Percentiles rank a stretch among this genome's conserved stretches.
Evolutionary conservation across 1,140 invertebrate genomes (phyloP).

Genomic region (Asbolus verrucosus): DNA sequence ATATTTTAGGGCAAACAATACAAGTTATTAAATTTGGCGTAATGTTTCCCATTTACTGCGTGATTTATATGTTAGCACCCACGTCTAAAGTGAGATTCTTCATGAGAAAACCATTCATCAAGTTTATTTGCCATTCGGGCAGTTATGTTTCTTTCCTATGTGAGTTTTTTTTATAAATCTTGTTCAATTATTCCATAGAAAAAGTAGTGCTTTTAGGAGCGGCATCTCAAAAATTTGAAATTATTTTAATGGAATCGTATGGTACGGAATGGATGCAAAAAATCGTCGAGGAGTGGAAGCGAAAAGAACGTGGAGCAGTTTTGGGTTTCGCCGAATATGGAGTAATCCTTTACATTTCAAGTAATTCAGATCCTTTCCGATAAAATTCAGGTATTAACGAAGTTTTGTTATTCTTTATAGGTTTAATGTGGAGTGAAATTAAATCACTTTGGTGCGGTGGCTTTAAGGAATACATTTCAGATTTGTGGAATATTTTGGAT

Average conservation of each 20-base stretch:
- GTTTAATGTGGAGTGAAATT: slow-evolving; percentile 92
- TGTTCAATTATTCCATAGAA: no score
- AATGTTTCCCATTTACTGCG: slow-evolving; percentile 88
- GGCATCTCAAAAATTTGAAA: slow-evolving; percentile 87
- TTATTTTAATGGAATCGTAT: slow-evolving; percentile 78
- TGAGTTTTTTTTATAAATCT: slow-evolving; percentile 72
- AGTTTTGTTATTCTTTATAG: slow-evolving; percentile 65
- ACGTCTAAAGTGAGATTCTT: slow-evolving; percentile 80
- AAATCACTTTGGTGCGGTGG: slow-evolving; percentile 89
- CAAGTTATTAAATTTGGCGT: slow-evolving; percentile 81
- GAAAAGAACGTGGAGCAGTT: slow-evolving; percentile 80
- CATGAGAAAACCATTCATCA: slow-evolving; percentile 93
- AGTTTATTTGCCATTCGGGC: slow-evolving; percentile 92
- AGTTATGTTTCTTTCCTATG: slow-evolving; percentile 94
- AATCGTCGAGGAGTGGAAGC: slow-evolving; percentile 70
- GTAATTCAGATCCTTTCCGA: no score
- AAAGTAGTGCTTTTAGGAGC: slow-evolving; percentile 86
- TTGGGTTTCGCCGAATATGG: slow-evolving; percentile 83
- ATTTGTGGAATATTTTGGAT: slow-evolving; percentile 98
- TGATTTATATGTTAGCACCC: slow-evolving; percentile 84
- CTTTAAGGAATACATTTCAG: slow-evolving; percentile 83
- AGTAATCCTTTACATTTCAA: slow-evolving; percentile 81
- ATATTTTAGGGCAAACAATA: slow-evolving; percentile 73
- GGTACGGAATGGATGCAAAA: slow-evolving; percentile 75
- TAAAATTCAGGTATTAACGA: neutral